Percentiles rank a stretch among this genome's conserved stretches.
Evolutionary conservation across 1,140 invertebrate genomes (phyloP).

Genomic region (Ceratina calcarata): DNA sequence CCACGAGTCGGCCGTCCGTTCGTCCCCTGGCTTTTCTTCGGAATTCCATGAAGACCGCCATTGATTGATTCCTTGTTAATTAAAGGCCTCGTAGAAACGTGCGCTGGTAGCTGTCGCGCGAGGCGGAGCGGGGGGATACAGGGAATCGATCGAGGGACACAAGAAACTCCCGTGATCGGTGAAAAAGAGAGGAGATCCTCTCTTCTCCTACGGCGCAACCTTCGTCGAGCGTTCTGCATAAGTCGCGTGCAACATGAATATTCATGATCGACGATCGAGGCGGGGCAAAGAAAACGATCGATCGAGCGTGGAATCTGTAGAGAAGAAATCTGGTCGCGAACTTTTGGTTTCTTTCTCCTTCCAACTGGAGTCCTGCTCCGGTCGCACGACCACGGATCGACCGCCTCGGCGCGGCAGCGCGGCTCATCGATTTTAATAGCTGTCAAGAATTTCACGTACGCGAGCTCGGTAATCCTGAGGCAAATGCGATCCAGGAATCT

Average conservation of each 20-base stretch:
- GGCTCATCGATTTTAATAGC: constrained; percentile 37
- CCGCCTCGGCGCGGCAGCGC: no score
- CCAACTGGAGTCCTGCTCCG: constrained; percentile 24
- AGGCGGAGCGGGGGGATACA: constrained; percentile 55
- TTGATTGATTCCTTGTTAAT: constrained; percentile 77
- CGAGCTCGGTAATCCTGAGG: constrained; percentile 16
- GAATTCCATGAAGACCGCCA: constrained; percentile 56
- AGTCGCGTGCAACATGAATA: constrained; percentile 71
- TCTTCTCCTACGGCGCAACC: background rate
- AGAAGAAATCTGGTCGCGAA: constrained; percentile 69
- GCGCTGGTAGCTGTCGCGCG: constrained; percentile 47
- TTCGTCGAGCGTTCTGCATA: constrained; percentile 61
- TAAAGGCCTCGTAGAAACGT: constrained; percentile 65
- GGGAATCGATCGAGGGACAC: constrained; percentile 60
- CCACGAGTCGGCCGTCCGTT: constrained; percentile 4
- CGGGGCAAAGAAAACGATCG: constrained; percentile 19
- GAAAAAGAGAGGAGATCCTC: constrained; percentile 67
- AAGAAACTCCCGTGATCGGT: constrained; percentile 64
- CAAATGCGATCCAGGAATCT: constrained; percentile 34
- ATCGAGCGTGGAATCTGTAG: constrained; percentile 44
- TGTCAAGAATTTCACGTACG: constrained; percentile 35
- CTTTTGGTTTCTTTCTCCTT: constrained; percentile 56
- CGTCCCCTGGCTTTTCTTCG: constrained; percentile 53
- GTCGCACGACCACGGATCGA: constrained; percentile 19
- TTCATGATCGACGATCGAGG: constrained; percentile 60